These are phyloP conservation scores for Erebia epiphron DNA, from an alignment of 2,888 invertebrate genomes.

Conservation along the genomic window DNA sequence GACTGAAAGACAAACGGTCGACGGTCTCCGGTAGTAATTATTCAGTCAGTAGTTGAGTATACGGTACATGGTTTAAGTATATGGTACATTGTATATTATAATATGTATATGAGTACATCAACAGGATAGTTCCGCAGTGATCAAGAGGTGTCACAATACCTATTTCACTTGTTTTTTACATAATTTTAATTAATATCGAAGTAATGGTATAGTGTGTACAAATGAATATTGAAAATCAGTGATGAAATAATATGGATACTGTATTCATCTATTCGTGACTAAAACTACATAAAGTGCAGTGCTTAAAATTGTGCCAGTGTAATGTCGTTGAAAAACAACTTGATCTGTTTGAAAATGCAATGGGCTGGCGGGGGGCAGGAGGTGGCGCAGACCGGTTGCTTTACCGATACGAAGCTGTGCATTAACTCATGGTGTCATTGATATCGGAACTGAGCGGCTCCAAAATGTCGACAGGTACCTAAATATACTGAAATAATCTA, in stretches of 20 bases:
- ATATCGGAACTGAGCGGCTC: slow-evolving; percentile 47
- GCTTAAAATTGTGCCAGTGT: slow-evolving; percentile 46
- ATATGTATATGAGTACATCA: too few species aligned
- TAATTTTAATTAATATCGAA: too few species aligned
- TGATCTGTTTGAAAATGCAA: slow-evolving; percentile 68
- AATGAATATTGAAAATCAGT: neutral
- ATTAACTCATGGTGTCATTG: slow-evolving; percentile 50
- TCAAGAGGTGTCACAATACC: too few species aligned
- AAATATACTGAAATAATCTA: slow-evolving; percentile 43
- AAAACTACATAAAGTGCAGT: slow-evolving; percentile 14
- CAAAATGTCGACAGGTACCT: slow-evolving; percentile 74
- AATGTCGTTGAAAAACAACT: slow-evolving; percentile 64
- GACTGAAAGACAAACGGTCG: slow-evolving; percentile 3
- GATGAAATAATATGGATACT: slow-evolving; percentile 1
- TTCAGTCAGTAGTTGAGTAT: neutral
- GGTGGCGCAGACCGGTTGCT: slow-evolving; percentile 55
- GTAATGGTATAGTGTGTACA: too few species aligned
- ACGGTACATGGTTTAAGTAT: neutral
- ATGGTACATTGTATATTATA: too few species aligned
- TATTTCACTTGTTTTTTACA: too few species aligned
- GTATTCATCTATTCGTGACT: neutral
- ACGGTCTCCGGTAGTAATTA: slow-evolving; percentile 12
- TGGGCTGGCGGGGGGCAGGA: slow-evolving; percentile 69
- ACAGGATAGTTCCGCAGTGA: too few species aligned
- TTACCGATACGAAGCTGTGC: slow-evolving; percentile 55